Percentiles rank a stretch among this genome's conserved stretches.
phyloP scores from a whole-genome alignment of 2,797 vertebrate genomes.

The Cryptoblepharus egeriae region DNA sequence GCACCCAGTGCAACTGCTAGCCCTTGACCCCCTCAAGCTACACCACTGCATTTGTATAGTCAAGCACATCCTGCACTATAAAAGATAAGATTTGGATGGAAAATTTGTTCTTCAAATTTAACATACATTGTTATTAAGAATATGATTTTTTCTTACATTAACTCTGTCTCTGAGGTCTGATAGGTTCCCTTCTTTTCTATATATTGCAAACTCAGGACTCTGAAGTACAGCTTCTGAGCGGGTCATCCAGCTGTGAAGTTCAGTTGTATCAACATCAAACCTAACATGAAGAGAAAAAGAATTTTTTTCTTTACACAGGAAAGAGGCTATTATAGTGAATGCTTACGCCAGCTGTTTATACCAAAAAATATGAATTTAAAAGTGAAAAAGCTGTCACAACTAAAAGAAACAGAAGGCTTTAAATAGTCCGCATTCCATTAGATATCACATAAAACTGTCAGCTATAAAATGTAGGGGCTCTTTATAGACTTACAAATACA shows the following conservation, averaged over 20 bases:
- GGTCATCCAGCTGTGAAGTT: constrained; percentile 98
- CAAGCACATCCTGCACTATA: not conserved
- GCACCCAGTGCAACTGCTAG: too few species aligned
- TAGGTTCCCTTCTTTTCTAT: constrained; percentile 90
- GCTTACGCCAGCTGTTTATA: not conserved
- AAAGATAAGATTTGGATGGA: not conserved
- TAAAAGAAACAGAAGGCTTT: constrained; percentile 8
- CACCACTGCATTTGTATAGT: not conserved
- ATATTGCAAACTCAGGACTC: constrained; percentile 90
- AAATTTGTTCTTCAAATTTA: constrained; percentile 25
- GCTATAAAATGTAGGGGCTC: not conserved
- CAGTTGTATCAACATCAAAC: constrained; percentile 95
- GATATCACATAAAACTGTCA: constrained; percentile 16
- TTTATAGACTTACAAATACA: not conserved
- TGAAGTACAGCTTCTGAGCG: constrained; percentile 94
- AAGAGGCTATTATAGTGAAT: not conserved
- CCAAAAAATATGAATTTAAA: constrained; percentile 9
- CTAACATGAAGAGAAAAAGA: constrained; percentile 74
- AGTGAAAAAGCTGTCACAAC: not conserved
- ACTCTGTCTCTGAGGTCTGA: constrained; percentile 94
- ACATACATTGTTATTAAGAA: constrained; percentile 33
- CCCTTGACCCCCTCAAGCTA: too few species aligned
- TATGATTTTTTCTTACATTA: constrained; percentile 80
- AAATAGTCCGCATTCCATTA: not conserved
- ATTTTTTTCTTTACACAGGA: constrained; percentile 11